These are phyloP conservation scores for Charina bottae DNA, from an alignment of 2,113 vertebrate genomes.

Conservation along the genomic window DNA sequence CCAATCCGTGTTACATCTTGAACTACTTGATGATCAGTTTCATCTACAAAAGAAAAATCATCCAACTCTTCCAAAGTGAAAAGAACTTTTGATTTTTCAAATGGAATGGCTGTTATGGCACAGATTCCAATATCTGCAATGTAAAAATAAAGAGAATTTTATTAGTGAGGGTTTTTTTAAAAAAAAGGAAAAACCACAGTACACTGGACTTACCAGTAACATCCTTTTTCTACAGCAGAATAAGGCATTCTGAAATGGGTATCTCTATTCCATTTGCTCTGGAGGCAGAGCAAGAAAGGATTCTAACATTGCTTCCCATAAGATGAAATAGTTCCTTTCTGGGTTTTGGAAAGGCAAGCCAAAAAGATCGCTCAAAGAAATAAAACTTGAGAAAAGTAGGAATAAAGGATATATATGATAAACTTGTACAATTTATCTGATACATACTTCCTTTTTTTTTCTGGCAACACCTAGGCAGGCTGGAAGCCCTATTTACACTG, in stretches of 20 bases:
- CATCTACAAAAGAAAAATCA: slow-evolving; percentile 92
- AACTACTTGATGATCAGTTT: slow-evolving; percentile 82
- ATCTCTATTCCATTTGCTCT: neutral
- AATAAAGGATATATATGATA: too few relatives aligned
- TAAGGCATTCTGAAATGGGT: neutral
- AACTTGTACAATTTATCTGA: too few relatives aligned
- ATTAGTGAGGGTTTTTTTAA: slow-evolving; percentile 2
- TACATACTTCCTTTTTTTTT: too few relatives aligned
- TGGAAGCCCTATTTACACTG: too few relatives aligned
- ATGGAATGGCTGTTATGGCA: slow-evolving; percentile 97
- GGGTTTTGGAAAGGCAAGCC: neutral
- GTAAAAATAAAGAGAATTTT: slow-evolving; percentile 34
- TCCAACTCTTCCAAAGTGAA: slow-evolving; percentile 96
- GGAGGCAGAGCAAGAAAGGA: neutral
- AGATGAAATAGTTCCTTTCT: neutral
- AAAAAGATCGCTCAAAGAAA: neutral
- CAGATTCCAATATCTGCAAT: slow-evolving; percentile 89
- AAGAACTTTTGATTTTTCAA: slow-evolving; percentile 98
- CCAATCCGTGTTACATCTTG: slow-evolving; percentile 82
- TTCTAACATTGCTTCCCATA: neutral
- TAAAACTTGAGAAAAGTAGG: neutral
- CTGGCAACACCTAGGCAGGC: too few relatives aligned
- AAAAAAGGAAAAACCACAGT: neutral
- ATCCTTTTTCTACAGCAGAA: neutral
- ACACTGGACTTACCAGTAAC: neutral